A percentile compares a stretch with the other conserved stretches of the same genome.
phyloP scores from a whole-genome alignment of 2,888 invertebrate genomes.

The Parelbella ahira region DNA sequence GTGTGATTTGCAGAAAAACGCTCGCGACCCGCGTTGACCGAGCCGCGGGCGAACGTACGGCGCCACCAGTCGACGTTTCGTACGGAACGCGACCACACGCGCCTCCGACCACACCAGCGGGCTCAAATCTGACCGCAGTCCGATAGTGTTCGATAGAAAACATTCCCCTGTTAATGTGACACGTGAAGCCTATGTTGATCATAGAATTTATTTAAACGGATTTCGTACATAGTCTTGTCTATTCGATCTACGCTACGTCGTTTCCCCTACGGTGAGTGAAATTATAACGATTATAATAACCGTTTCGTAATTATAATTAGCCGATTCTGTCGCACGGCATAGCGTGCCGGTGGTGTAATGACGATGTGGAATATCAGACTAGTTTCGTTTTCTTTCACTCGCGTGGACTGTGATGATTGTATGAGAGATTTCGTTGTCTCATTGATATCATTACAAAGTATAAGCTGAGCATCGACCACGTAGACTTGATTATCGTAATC shows the following conservation, averaged over 20 bases:
- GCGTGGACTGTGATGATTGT: constrained; percentile 22
- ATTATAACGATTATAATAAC: constrained; percentile 15
- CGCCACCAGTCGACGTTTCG: constrained; percentile 59
- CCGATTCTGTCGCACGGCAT: constrained; percentile 36
- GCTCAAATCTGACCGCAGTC: constrained; percentile 29
- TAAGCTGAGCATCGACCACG: constrained; percentile 11
- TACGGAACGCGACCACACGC: constrained; percentile 57
- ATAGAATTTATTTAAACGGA: constrained; percentile 44
- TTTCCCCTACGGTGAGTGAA: constrained; percentile 59
- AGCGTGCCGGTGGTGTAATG: constrained; percentile 33
- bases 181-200: constrained; percentile 53
- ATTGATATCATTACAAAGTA: constrained; percentile 16
- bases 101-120: constrained; percentile 25
- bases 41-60: constrained; percentile 60
- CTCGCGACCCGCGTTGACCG: constrained; percentile 20
- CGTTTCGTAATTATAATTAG: constrained; percentile 25
- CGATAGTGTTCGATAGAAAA: constrained; percentile 21
- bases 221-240: constrained; percentile 42
- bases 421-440: constrained; percentile 20
- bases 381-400: constrained; percentile 34
- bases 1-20: constrained; percentile 21
- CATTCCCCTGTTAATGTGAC: constrained; percentile 46
- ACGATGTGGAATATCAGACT: constrained; percentile 22
- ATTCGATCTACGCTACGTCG: constrained; percentile 39
- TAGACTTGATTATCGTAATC: constrained; percentile 11